Conservation (phyloP, 1,140 invertebrate species). For the Wiebesia pumilae region DNA sequence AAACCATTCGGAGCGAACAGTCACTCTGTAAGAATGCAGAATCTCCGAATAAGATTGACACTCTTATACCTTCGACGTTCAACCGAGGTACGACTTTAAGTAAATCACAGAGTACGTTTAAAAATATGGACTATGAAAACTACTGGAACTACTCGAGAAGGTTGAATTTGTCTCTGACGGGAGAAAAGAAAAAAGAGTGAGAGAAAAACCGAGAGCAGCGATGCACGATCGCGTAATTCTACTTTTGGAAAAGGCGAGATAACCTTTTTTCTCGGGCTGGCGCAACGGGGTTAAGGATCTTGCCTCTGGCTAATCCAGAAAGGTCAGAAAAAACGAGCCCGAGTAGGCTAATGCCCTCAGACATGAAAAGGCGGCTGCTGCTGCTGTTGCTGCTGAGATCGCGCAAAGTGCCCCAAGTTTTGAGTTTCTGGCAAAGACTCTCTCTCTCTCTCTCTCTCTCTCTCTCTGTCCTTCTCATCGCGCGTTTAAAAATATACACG, state of each 20-base stretch:
- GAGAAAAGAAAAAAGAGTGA: too few relatives aligned
- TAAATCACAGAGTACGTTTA: background rate
- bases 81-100: background rate
- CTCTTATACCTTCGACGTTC: background rate
- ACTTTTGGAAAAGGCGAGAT: constrained; percentile 6
- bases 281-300: constrained; percentile 38
- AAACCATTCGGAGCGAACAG: background rate
- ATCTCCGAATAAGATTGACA: background rate
- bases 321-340: constrained; percentile 21
- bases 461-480: background rate
- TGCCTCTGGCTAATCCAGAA: background rate
- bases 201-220: background rate
- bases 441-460: background rate
- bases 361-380: constrained; percentile 24
- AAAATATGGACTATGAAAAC: background rate
- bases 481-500: constrained; percentile 61
- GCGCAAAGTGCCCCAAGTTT: constrained; percentile 48
- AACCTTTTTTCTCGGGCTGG: constrained; percentile 28
- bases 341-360: constrained; percentile 44
- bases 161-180: too few relatives aligned
- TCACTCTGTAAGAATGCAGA: background rate
- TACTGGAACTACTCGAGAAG: too few relatives aligned
- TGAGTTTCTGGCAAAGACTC: constrained; percentile 44
- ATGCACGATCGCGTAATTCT: background rate
- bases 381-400: background rate